These are phyloP conservation scores for Copsychus sechellarum DNA, from an alignment of 2,113 vertebrate genomes.

Conservation along the genomic window DNA sequence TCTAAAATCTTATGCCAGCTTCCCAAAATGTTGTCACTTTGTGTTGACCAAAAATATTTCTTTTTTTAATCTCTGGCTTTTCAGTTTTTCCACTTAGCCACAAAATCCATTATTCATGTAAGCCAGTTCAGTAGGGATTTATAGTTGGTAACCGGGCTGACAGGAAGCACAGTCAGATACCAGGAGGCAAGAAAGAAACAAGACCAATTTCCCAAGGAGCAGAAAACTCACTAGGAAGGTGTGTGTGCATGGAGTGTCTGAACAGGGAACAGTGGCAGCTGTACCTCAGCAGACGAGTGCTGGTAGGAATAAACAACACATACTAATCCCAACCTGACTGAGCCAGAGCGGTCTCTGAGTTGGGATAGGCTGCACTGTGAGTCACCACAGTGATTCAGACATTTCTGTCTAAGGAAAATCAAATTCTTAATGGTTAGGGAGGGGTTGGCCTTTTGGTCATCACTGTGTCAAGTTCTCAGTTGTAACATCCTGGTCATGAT, in stretches of 20 bases:
- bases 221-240: background rate
- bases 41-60: background rate
- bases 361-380: conserved; percentile 9
- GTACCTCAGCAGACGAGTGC: background rate
- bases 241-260: background rate
- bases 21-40: background rate
- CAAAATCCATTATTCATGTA: conserved; percentile 25
- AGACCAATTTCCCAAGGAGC: background rate
- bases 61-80: background rate
- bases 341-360: background rate
- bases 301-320: conserved; percentile 1
- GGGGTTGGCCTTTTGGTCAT: background rate
- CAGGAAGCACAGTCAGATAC: conserved; percentile 48
- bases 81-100: background rate
- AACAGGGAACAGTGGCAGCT: background rate
- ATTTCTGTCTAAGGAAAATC: background rate
- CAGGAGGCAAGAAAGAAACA: conserved; percentile 10
- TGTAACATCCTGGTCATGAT: background rate
- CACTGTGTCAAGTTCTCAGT: background rate
- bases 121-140: background rate
- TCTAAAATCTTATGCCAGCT: background rate
- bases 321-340: conserved; percentile 35
- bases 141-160: conserved; percentile 38
- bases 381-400: conserved; percentile 31
- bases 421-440: background rate